Evolutionary conservation across 1,140 invertebrate species (phyloP).

Genomic region (Plodia interpunctella): DNA sequence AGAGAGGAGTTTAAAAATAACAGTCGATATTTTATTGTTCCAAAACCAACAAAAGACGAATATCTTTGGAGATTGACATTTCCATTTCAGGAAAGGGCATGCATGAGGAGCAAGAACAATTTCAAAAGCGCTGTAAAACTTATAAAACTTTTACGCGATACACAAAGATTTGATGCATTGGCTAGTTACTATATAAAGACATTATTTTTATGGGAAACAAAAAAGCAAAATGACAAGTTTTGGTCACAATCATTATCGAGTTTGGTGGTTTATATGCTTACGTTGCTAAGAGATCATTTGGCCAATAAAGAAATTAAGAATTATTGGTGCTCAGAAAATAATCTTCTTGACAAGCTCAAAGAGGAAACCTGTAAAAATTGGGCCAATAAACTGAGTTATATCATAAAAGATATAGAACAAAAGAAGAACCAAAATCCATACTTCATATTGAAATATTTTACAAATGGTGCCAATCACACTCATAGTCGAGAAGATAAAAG

Average conservation of each 20-base stretch:
- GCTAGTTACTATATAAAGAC: constrained; percentile 50
- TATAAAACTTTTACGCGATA: constrained; percentile 40
- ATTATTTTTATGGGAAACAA: constrained; percentile 43
- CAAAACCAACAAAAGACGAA: constrained; percentile 38
- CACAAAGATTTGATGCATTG: constrained; percentile 39
- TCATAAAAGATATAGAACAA: constrained; percentile 35
- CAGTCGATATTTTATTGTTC: constrained; percentile 39
- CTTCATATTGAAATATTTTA: constrained; percentile 35
- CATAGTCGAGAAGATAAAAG: too few relatives aligned
- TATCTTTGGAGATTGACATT: constrained; percentile 46
- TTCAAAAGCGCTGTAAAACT: constrained; percentile 38
- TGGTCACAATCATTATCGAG: constrained; percentile 36
- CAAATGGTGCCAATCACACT: not conserved
- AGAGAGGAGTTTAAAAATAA: constrained; percentile 27
- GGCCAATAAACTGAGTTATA: constrained; percentile 31
- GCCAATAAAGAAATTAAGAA: constrained; percentile 29
- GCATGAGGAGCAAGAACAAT: constrained; percentile 35
- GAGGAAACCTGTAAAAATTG: constrained; percentile 35
- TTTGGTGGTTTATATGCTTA: constrained; percentile 39
- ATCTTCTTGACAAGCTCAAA: constrained; percentile 41
- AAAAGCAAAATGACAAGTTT: constrained; percentile 23
- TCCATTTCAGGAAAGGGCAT: constrained; percentile 41
- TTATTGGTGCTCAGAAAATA: constrained; percentile 42
- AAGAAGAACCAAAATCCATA: constrained; percentile 22
- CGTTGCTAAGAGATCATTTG: constrained; percentile 34